Conservation (phyloP, 2,888 invertebrate species). For the Archips xylosteana region DNA sequence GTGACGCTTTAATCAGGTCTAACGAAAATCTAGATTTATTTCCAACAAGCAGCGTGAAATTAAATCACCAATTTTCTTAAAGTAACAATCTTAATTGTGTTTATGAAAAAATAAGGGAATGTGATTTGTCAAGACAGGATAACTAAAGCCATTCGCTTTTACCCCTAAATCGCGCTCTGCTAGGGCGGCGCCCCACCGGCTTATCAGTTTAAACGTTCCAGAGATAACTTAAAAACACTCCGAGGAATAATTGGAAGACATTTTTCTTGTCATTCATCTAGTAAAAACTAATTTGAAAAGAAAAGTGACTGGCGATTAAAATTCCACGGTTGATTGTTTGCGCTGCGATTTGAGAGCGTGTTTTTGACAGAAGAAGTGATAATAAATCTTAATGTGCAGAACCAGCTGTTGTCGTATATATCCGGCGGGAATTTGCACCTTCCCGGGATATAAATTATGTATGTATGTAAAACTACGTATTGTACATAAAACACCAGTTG, state of each 20-base stretch:
- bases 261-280: conserved; percentile 17
- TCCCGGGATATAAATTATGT: too few relatives aligned
- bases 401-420: too few relatives aligned
- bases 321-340: background rate
- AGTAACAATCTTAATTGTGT: too few relatives aligned
- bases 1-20: too few relatives aligned
- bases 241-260: conserved; percentile 15
- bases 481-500: too few relatives aligned
- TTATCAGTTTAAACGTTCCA: conserved; percentile 31
- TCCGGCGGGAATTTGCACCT: too few relatives aligned
- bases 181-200: conserved; percentile 13
- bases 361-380: background rate
- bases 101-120: background rate
- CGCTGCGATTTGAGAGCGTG: too few relatives aligned
- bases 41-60: too few relatives aligned
- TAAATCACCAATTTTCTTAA: too few relatives aligned
- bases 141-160: background rate
- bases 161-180: background rate
- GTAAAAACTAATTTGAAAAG: background rate
- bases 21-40: too few relatives aligned
- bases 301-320: background rate
- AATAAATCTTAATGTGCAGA: background rate
- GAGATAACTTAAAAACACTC: conserved; percentile 18
- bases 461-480: too few relatives aligned
- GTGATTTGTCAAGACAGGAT: background rate